These are phyloP conservation scores for Zaprionus davidi DNA, from an alignment of 1,140 invertebrate species.

Conservation along the genomic window DNA sequence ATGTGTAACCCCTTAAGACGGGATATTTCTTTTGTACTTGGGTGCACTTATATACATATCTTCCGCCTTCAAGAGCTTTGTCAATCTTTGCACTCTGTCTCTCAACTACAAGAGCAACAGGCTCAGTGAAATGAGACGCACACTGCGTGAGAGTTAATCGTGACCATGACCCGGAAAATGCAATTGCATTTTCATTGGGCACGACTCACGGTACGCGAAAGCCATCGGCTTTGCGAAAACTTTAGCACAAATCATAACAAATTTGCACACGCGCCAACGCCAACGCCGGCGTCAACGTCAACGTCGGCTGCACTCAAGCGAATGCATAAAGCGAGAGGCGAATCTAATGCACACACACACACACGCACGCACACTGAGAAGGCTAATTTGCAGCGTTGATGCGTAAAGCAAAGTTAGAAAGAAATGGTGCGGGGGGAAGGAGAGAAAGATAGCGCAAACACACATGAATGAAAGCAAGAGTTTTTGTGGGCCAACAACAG, in stretches of 20 bases:
- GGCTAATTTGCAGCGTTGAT: slow-evolving; percentile 67
- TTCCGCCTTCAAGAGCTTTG: neutral
- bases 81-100: neutral
- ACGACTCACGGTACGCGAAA: slow-evolving; percentile 6
- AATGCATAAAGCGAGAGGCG: slow-evolving; percentile 34
- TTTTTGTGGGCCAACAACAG: slow-evolving; percentile 23
- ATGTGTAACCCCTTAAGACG: neutral
- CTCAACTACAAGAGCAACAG: neutral
- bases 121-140: neutral
- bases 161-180: slow-evolving; percentile 60
- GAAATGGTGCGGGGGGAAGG: no score
- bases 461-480: slow-evolving; percentile 64
- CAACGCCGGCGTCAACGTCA: slow-evolving; percentile 11
- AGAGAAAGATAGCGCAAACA: neutral
- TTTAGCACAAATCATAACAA: slow-evolving; percentile 49
- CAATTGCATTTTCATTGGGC: slow-evolving; percentile 52
- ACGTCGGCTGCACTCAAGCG: slow-evolving; percentile 27
- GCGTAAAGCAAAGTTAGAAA: slow-evolving; percentile 50
- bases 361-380: slow-evolving; percentile 35
- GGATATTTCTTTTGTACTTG: neutral
- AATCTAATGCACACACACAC: slow-evolving; percentile 43
- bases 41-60: neutral
- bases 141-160: slow-evolving; percentile 32
- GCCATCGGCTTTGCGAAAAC: slow-evolving; percentile 19
- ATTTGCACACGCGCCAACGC: slow-evolving; percentile 38